Conservation (phyloP, 2,797 vertebrate genomes). For the Astyanax mexicanus region DNA sequence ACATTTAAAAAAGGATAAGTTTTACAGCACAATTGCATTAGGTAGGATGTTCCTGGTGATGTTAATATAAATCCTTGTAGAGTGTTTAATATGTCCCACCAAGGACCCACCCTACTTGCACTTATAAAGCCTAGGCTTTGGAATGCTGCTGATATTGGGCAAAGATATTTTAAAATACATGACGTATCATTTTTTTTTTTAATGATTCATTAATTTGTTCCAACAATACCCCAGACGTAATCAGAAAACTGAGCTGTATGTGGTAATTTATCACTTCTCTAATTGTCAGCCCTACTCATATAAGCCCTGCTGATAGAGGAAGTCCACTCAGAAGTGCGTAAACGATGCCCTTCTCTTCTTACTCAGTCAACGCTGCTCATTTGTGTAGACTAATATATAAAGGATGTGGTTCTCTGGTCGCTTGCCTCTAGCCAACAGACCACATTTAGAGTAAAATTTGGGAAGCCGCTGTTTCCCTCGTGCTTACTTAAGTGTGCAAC, state of each 20-base stretch:
- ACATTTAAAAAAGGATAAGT: too few species aligned
- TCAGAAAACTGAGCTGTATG: background rate
- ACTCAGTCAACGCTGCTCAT: background rate
- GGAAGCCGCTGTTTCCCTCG: slow-evolving; percentile 28
- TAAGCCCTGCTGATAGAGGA: background rate
- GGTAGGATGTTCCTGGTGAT: too few species aligned
- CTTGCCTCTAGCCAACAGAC: background rate
- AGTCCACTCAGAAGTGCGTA: background rate
- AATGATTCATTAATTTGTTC: background rate
- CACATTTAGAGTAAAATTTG: slow-evolving; percentile 2
- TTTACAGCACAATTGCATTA: too few species aligned
- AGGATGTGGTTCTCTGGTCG: background rate
- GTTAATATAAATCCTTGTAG: too few species aligned
- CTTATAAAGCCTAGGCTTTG: too few species aligned
- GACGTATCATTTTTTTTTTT: too few species aligned
- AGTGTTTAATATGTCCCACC: too few species aligned
- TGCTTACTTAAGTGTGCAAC: slow-evolving; percentile 6
- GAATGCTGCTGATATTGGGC: too few species aligned
- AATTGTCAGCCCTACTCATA: background rate
- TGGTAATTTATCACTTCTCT: background rate
- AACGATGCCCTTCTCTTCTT: too few species aligned
- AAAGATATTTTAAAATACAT: too few species aligned
- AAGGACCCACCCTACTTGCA: too few species aligned
- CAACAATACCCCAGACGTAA: background rate
- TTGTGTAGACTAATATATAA: background rate